phyloP scores from a whole-genome alignment of 2,888 invertebrate genomes.

The Geophilus truncorum region DNA sequence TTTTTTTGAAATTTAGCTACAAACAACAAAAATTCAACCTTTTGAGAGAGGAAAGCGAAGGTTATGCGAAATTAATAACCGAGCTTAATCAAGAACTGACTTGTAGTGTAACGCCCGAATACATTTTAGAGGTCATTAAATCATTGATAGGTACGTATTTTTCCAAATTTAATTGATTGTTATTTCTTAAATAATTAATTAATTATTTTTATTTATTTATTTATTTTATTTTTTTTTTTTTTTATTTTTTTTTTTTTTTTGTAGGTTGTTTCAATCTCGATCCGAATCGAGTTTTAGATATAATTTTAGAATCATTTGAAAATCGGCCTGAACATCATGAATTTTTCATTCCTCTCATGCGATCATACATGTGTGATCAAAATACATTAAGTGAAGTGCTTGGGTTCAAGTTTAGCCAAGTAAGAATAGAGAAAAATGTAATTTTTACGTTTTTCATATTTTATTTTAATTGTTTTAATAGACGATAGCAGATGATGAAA shows the following conservation, averaged over 20 bases:
- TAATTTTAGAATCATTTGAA: constrained; percentile 95
- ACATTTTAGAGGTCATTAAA: constrained; percentile 80
- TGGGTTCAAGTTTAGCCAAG: constrained; percentile 74
- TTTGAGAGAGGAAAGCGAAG: constrained; percentile 97
- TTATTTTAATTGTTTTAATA: neutral
- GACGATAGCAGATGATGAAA: constrained; percentile 47
- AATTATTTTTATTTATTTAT: neutral
- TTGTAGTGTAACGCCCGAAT: constrained; percentile 42
- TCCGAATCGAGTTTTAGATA: constrained; percentile 93
- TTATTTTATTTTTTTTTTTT: neutral
- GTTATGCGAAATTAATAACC: constrained; percentile 91
- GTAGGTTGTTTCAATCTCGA: constrained; percentile 97
- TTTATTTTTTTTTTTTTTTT: constrained; percentile 43
- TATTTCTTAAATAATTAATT: neutral
- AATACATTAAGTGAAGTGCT: constrained; percentile 87
- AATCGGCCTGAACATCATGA: constrained; percentile 56
- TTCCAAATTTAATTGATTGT: too few species aligned
- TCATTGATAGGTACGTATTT: constrained; percentile 52
- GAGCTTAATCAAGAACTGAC: constrained; percentile 73
- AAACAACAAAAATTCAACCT: constrained; percentile 99
- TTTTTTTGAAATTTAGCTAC: too few species aligned
- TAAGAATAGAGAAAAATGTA: constrained; percentile 29
- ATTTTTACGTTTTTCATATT: neutral
- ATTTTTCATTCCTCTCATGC: constrained; percentile 79
- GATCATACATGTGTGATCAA: constrained; percentile 81